Base-by-base conservation (phyloP, 1,140 invertebrate genomes). In the Saccostrea cuccullata region DNA sequence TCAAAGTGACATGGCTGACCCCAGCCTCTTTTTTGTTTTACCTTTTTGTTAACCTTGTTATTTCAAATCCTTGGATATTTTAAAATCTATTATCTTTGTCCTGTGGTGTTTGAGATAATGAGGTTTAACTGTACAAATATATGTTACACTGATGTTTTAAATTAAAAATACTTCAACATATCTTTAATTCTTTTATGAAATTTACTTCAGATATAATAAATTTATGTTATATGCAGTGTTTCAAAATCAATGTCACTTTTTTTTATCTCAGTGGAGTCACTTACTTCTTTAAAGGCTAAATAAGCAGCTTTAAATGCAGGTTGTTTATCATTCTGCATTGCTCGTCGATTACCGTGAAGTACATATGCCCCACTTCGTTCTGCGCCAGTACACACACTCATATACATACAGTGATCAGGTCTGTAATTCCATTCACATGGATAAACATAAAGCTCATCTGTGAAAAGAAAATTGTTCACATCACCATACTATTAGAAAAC, bases 371-470 rank as follows among this genome's bases (percentile, higher is more conserved):
- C 98, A n/a, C 96, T 91, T 85, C 96, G 95, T 89, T 97, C 97
- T 9, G 97, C 98, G 86, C 96, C 95, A 70, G 96, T 96, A 93
- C 98, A 99, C 6, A 98, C 97, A 93, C 97, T 98, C 92, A 95
- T 95, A 92, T 99, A 99, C 97, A 98, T 98, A 94, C 98, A 99
- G 94, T 99, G 98, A 95, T 99, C 98, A 13, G 98, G 97, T 85
- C 98, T 96, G 93, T 98, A 99, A 95, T 99, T 99, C 95, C 97
- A 98, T 85, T 97, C 96, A 94, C 98, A 99, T 0, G 97, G 96
- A 94, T 98, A 97, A 58, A 98, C 95, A 90, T 97, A 97, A 20
- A 99, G 95, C 92, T 97, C 97, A 87, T 97, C 97, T 96, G 93
- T 70, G 96, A 95, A 36, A 11, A 88, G 20, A 56, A 73, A 73